Base-by-base conservation (phyloP, 2,888 invertebrate genomes). In the Polietes domitor region DNA sequence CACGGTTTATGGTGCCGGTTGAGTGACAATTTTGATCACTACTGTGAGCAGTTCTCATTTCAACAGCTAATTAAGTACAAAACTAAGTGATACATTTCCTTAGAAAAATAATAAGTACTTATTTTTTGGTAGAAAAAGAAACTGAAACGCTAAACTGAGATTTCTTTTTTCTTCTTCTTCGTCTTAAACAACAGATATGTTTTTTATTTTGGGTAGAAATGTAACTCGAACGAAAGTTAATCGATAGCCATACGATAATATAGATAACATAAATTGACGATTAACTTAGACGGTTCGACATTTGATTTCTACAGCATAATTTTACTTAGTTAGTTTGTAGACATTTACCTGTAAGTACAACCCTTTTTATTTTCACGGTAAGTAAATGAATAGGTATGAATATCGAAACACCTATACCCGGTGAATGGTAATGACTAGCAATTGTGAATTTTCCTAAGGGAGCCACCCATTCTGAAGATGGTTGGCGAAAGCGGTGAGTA, bases 61-160 rank as follows among this genome's bases (percentile, higher is more conserved):
- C n/a, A n/a, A n/a, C n/a, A n/a, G n/a, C n/a, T n/a, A n/a, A n/a
- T n/a, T n/a, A n/a, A n/a, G n/a, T n/a, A 43, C 43, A 15, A 43
- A 5, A 50, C 3, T 5, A n/a, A 17, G 0, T 50, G 3, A n/a
- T 50, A 2, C n/a, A 50, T 50, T 50, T 50, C 17, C 1, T 1
- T 50, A 17, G 2, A 19, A 2, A 50, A 50, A 50, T 50, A 50
- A 50, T 50, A n/a, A 37, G 12, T 58, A 19, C 7, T 68, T 43
- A 4, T 58, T 76, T 68, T 43, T 63, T 50, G 50, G 50, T 28
- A 70, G 21, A 24, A 53, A 53, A 61, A 50, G 53, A 70, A 75
- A 47, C 47, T n/a, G 5, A 47, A n/a, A 47, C 4, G n/a, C 32
- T 32, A 32, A 32, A 32, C 4, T 32, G 32, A 32, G 12, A 15